Conservation (phyloP, 92 coral and sea anemone genomes). For the Isaurus tuberculatus region DNA sequence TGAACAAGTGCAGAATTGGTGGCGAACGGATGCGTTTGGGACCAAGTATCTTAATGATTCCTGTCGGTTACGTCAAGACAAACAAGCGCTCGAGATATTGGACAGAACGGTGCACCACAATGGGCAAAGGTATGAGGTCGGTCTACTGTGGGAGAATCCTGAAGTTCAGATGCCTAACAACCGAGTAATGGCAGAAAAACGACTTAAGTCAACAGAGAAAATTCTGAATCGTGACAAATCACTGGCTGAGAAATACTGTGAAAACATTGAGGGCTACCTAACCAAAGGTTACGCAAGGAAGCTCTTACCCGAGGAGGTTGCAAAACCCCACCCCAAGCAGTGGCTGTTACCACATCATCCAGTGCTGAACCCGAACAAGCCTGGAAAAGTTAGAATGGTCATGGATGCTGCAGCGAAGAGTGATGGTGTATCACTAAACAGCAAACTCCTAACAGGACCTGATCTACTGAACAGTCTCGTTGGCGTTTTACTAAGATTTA, state of each 20-base stretch:
- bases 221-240: constrained; percentile 51
- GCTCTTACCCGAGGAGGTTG: constrained; percentile 57
- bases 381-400: constrained; percentile 59
- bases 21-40: constrained; percentile 72
- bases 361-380: constrained; percentile 61
- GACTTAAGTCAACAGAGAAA: constrained; percentile 62
- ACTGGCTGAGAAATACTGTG: constrained; percentile 59
- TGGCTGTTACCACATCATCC: constrained; percentile 63
- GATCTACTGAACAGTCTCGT: constrained; percentile 61
- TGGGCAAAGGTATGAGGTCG: constrained; percentile 57
- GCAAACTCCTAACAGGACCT: constrained; percentile 48
- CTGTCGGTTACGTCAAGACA: constrained; percentile 61
- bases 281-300: constrained; percentile 58
- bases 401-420: constrained; percentile 64
- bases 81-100: constrained; percentile 51
- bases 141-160: constrained; percentile 62
- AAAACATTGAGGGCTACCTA: constrained; percentile 55
- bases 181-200: constrained; percentile 57
- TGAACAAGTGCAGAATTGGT: constrained; percentile 60
- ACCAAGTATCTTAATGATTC: constrained; percentile 41
- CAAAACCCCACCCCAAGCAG: constrained; percentile 27
- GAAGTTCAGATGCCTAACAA: constrained; percentile 47
- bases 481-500: constrained; percentile 66
- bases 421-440: constrained; percentile 54
- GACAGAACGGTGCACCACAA: constrained; percentile 46